Evolutionary conservation across 2,888 invertebrate genomes (phyloP).

Genomic region (Caenorhabditis wallacei): DNA sequence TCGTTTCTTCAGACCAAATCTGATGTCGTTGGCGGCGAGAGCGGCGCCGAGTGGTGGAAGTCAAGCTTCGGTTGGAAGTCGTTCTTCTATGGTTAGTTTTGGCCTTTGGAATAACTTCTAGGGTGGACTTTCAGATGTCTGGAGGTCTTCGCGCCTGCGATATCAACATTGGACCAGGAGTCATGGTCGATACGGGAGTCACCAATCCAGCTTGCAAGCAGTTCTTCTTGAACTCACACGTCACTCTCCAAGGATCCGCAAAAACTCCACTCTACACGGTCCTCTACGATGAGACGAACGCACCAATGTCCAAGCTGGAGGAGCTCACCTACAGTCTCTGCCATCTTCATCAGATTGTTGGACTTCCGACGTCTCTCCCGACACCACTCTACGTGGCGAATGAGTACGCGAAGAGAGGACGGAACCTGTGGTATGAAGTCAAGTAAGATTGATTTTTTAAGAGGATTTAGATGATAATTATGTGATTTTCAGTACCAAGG

Average conservation of each 20-base stretch:
- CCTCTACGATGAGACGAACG: conserved; percentile 71
- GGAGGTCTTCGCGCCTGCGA: conserved; percentile 16
- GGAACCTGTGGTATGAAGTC: conserved; percentile 43
- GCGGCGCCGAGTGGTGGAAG: conserved; percentile 1
- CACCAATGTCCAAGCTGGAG: conserved; percentile 74
- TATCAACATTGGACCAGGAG: conserved; percentile 76
- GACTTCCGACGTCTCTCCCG: conserved; percentile 75
- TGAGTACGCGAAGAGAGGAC: conserved; percentile 77
- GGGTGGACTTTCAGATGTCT: not conserved
- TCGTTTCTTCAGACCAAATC: conserved; percentile 61
- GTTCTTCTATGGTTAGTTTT: not conserved
- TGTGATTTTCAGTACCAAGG: not conserved
- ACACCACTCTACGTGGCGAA: conserved; percentile 78
- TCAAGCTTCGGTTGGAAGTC: no score
- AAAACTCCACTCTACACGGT: conserved; percentile 80
- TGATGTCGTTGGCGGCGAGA: no score
- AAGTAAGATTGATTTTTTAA: conserved; percentile 4
- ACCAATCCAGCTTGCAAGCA: conserved; percentile 74
- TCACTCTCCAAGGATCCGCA: conserved; percentile 79
- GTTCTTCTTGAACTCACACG: conserved; percentile 79
- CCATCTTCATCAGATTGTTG: conserved; percentile 78
- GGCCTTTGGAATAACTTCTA: not conserved
- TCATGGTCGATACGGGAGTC: conserved; percentile 73
- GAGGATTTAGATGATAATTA: not conserved
- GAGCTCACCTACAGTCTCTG: conserved; percentile 73